Evolutionary conservation across 2,888 invertebrate genomes (phyloP), one percentile per base, ranked within the genome.

Genomic region (Aphodius sticticus): DNA sequence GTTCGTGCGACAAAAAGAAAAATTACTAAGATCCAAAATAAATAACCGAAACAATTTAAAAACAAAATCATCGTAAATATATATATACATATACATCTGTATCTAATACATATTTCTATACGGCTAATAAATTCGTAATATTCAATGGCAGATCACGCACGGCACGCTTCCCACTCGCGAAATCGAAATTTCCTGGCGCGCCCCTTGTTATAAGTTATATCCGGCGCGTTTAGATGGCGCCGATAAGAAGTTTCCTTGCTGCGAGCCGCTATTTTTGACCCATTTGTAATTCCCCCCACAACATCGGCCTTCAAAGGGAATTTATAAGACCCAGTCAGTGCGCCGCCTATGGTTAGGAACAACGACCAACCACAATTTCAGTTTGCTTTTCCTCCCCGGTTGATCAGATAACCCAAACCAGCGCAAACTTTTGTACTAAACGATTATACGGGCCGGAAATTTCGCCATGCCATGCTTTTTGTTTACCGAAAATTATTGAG

Each of bases 71-170:
- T n/a, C 38, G 38, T 38, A 7, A 38, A 38, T 38, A 38, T 6
- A 7, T 38, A n/a, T n/a, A n/a, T 26, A 26, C 3, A 26, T 3
- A 26, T 26, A 26, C 26, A 53, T 53, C 53, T 53, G 53, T 53
- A 53, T 53, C 53, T 53, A 53, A 53, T 53, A 53, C 53, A 53
- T 53, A 53, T 53, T 53, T 53, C 53, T 5, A 53, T 53, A 53
- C 12, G 53, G 53, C 53, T 53, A 53, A 53, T 53, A 53, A 53
- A 53, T 53, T 53, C 53, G 53, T 53, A 53, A 53, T 53, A 53
- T 53, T 53, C 53, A 53, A 53, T 53, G 53, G 53, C 53, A 53
- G 53, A 53, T 53, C 53, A 53, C 53, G 53, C 53, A 53, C 53
- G 53, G 53, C 53, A 53, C 53, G 53, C 53, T 53, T 53, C 12